phyloP scores from a whole-genome alignment of 2,797 vertebrate genomes.

The Carapus acus region DNA sequence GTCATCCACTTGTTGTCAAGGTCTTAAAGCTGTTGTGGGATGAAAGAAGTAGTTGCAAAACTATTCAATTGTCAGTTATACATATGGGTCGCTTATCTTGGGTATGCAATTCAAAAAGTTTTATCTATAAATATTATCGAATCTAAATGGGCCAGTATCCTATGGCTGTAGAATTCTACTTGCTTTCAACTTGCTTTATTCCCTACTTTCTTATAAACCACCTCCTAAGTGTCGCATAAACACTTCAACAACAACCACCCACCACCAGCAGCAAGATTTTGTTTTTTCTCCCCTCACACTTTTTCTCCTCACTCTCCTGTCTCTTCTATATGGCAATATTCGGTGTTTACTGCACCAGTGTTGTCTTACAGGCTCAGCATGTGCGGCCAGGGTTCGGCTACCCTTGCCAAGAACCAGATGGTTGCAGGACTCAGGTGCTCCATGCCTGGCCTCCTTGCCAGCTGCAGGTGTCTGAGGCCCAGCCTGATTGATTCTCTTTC shows the following conservation, averaged over 20 bases:
- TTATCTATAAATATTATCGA: no score
- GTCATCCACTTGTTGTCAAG: no score
- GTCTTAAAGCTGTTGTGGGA: no score
- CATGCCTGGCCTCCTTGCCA: conserved; percentile 62
- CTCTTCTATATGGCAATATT: conserved; percentile 20
- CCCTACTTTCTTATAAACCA: conserved; percentile 9
- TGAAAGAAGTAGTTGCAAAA: no score
- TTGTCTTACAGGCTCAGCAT: conserved; percentile 65
- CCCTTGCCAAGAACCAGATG: conserved; percentile 63
- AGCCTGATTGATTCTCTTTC: conserved; percentile 62
- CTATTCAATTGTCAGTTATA: no score
- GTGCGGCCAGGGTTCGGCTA: conserved; percentile 53
- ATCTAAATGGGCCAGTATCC: no score
- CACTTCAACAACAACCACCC: conserved; percentile 28
- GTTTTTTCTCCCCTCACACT: conserved; percentile 1
- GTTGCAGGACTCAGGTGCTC: conserved; percentile 64
- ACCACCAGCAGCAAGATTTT: conserved; percentile 16
- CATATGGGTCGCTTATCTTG: no score
- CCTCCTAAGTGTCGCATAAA: conserved; percentile 19
- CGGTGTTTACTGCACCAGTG: conserved; percentile 56
- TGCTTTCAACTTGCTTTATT: conserved; percentile 15
- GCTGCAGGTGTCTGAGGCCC: conserved; percentile 60
- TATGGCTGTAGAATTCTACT: no score
- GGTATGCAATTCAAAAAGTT: no score
- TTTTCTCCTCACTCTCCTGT: conserved; percentile 30